Conservation (phyloP, 2,113 vertebrate genomes). For the Dromiciops gliroides region DNA sequence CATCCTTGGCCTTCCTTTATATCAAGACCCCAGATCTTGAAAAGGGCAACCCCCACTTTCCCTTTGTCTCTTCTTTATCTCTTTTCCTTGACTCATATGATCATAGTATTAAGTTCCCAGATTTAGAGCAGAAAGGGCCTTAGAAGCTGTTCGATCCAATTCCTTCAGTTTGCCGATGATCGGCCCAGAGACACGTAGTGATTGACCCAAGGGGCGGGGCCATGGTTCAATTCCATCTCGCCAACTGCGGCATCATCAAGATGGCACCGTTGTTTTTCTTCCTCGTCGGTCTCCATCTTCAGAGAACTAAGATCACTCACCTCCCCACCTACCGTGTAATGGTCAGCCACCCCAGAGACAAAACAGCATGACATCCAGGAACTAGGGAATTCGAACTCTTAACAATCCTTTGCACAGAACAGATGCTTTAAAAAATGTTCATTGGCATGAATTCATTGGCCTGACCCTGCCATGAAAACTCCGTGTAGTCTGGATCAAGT, state of each 20-base stretch:
- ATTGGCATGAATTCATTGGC: not conserved
- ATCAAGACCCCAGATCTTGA: not conserved
- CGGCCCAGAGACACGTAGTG: not conserved
- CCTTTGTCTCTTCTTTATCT: not conserved
- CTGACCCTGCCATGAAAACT: not conserved
- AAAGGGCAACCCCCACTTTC: not conserved
- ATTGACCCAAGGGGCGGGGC: not conserved
- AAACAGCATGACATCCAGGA: not conserved
- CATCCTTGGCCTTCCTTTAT: not conserved
- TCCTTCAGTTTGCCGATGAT: not conserved
- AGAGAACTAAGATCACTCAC: accelerated
- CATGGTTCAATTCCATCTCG: not conserved
- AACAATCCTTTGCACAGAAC: not conserved
- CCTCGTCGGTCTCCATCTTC: not conserved
- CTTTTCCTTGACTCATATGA: not conserved
- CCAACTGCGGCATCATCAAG: not conserved
- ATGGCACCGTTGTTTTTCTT: not conserved
- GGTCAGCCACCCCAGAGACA: not conserved
- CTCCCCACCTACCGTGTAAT: not conserved
- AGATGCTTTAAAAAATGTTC: not conserved
- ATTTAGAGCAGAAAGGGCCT: not conserved
- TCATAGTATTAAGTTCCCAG: not conserved
- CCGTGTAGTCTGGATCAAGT: not conserved
- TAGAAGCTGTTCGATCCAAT: no score
- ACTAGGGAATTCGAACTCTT: not conserved